Base-by-base conservation (phyloP, 2,888 invertebrate species). In the Fragum sueziense region DNA sequence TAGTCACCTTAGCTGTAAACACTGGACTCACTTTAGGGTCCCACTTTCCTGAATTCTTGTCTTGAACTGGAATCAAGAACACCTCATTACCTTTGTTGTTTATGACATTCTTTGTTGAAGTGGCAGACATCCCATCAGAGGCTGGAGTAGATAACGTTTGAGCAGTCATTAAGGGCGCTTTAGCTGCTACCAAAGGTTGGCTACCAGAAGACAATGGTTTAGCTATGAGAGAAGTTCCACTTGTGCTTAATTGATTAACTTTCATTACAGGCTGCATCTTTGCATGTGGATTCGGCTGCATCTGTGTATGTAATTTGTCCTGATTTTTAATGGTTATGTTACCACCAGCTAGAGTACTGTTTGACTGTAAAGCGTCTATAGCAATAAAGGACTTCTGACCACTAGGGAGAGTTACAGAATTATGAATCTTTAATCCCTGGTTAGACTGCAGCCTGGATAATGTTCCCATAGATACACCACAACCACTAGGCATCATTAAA, bases 361-460 rank as follows among this genome's bases (percentile, higher is more conserved):
- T 51, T 20, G 47, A 33, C 20, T 31, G n/a, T 11, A 69, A 22
- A 51, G 69, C 20, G 2, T 27, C 52, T 34, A 65, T 11, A 25
- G 65, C 25, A 41, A 65, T 65, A 25, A 65, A 65, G 41, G 65
- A 29, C 34, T 65, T 37, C 7, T 27, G 22, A 22, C 41, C 41
- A 65, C n/a, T 52, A 1, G 25, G 25, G 11, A 41, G 9, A 31
- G 67, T 31, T 20, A 73, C 67, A 31, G 52, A 37, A 34, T 37
- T 65, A 33, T 65, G 37, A 9, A 65, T 22, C 41, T 65, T 65
- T 31, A 78, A 33, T n/a, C 82, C 82, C 59, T 82, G 82, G 70
- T 82, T 82, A 0, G 74, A 22, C 41, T 79, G 76, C n/a, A 82
- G 75, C 41, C 82, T 54, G n/a, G 76, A 70, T 27, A 68, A 22